Evolutionary conservation across 2,797 vertebrate species (phyloP).

Genomic region (Liasis olivaceus): DNA sequence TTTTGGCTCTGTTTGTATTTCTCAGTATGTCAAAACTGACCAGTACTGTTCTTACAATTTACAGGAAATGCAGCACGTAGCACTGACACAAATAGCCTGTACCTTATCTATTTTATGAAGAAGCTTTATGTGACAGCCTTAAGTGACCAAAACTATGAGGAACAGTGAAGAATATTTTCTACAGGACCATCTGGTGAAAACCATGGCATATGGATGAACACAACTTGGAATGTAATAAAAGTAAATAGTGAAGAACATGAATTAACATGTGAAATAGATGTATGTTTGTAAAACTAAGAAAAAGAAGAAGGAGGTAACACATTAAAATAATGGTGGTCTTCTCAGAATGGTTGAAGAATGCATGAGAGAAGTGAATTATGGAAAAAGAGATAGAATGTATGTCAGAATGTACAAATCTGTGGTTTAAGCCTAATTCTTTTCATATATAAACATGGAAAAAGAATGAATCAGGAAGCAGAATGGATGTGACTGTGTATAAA

Average conservation of each 20-base stretch:
- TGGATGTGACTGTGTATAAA: background rate
- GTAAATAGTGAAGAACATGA: background rate
- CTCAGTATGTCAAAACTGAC: background rate
- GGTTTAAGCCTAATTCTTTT: background rate
- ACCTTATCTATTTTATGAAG: background rate
- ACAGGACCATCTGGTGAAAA: background rate
- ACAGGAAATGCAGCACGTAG: background rate
- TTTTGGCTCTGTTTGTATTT: background rate
- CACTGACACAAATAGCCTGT: background rate
- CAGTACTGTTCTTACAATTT: background rate
- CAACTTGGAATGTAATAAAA: background rate
- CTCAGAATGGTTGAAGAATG: background rate
- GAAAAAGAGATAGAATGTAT: background rate
- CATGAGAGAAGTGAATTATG: background rate
- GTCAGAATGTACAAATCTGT: background rate
- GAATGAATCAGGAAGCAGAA: background rate
- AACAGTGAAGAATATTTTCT: background rate
- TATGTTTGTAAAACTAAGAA: background rate
- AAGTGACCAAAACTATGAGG: background rate
- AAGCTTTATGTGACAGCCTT: background rate
- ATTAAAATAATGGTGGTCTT: background rate
- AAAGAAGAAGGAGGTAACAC: background rate
- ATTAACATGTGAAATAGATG: background rate
- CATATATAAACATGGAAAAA: background rate
- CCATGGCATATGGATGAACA: background rate